Percentiles rank a stretch among this genome's conserved stretches.
Evolutionary conservation across 2,113 vertebrate species (phyloP).

Genomic region (Jaculus jaculus): DNA sequence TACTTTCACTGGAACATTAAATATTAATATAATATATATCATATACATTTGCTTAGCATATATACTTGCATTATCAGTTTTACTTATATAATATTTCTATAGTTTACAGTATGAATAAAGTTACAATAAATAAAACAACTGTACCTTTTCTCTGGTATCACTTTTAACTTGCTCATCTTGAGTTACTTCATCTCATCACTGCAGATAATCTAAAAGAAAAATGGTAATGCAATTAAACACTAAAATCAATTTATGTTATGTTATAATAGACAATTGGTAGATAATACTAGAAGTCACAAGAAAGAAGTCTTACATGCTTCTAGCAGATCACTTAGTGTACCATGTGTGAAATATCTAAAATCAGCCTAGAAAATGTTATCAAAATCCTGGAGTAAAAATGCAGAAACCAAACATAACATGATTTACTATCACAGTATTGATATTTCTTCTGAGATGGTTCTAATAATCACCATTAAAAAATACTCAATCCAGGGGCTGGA

Average conservation of each 20-base stretch:
- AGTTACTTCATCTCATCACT: constrained; percentile 86
- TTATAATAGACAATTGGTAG: background rate
- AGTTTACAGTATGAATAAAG: background rate
- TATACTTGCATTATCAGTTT: background rate
- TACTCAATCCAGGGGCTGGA: background rate
- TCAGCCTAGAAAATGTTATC: background rate
- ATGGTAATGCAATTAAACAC: constrained; percentile 39
- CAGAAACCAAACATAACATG: background rate
- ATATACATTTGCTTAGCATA: background rate
- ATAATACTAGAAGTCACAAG: background rate
- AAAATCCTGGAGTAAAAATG: background rate
- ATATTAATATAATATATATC: constrained; percentile 5
- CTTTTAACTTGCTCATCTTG: constrained; percentile 95
- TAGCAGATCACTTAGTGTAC: background rate
- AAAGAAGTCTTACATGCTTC: background rate
- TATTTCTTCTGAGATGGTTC: constrained; percentile 17
- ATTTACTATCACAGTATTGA: background rate
- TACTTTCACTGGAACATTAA: constrained; percentile 38
- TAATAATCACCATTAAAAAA: constrained; percentile 3
- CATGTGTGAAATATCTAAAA: constrained; percentile 17
- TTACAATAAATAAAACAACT: background rate
- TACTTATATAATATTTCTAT: background rate
- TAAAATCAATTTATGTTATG: background rate
- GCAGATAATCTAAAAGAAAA: constrained; percentile 84
- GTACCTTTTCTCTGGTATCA: constrained; percentile 93